phyloP scores from a whole-genome alignment of 2,888 invertebrate species.

The Meliscaeva auricollis region DNA sequence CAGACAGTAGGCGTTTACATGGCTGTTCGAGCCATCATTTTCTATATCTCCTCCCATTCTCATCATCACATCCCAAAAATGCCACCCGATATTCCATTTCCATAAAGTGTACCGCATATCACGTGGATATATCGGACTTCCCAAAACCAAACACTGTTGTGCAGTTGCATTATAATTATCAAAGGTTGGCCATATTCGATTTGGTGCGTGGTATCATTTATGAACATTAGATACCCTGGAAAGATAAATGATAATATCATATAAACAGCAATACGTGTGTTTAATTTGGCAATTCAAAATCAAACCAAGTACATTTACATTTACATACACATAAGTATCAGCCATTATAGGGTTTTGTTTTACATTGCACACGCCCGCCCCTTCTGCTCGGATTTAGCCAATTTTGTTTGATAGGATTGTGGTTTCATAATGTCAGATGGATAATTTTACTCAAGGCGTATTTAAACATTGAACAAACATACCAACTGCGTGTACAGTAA shows the following conservation, averaged over 20 bases:
- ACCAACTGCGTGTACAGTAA: not conserved
- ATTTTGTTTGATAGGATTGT: not conserved
- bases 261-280: conserved; percentile 12
- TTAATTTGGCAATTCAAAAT: conserved; percentile 26
- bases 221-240: conserved; percentile 17
- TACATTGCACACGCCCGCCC: not conserved
- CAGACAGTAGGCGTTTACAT: conserved; percentile 53
- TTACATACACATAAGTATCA: not conserved
- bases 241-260: conserved; percentile 26
- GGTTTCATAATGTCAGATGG: not conserved
- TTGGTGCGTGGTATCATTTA: conserved; percentile 16
- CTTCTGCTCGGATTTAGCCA: not conserved
- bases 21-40: not conserved
- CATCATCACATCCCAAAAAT: too few species aligned
- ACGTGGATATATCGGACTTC: not conserved
- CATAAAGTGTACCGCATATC: too few species aligned
- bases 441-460: conserved; percentile 7
- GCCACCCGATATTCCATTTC: too few species aligned
- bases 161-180: conserved; percentile 14
- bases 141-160: not conserved
- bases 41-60: not conserved
- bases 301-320: not conserved
- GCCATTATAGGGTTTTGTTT: conserved; percentile 4
- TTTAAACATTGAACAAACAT: not conserved
- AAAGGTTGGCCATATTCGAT: conserved; percentile 23